A percentile compares a stretch with the other conserved stretches of the same genome.
Evolutionary conservation across 2,797 vertebrate genomes (phyloP).

Genomic region (Anolis apletophallus): DNA sequence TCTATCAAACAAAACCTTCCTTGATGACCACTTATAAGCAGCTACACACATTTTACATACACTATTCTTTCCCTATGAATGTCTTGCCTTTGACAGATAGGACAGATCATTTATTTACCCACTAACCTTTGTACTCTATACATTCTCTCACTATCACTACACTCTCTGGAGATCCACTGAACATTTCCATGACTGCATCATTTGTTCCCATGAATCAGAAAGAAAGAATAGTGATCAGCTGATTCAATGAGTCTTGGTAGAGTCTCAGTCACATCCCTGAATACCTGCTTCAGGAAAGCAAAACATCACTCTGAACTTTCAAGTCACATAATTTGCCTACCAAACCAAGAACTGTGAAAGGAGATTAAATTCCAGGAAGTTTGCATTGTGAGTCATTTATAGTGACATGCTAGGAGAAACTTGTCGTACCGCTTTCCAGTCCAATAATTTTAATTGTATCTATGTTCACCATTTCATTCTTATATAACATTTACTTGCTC

Average conservation of each 20-base stretch:
- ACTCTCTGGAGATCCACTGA: neutral
- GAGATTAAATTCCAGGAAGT: constrained; percentile 3
- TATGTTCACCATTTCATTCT: neutral
- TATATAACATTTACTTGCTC: neutral
- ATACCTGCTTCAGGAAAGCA: neutral
- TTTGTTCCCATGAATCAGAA: neutral
- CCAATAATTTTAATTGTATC: constrained; percentile 1
- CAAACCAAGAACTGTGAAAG: neutral
- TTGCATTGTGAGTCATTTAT: neutral
- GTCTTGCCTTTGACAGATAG: neutral
- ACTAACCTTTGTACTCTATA: too few relatives aligned
- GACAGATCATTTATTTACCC: too few relatives aligned
- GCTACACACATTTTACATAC: neutral
- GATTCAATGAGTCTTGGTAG: neutral
- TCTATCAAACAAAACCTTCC: neutral
- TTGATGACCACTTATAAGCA: neutral
- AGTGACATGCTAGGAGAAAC: constrained; percentile 7
- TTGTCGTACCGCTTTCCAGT: neutral
- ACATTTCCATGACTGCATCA: neutral
- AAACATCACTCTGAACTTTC: neutral
- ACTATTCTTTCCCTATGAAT: neutral
- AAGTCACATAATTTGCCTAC: neutral
- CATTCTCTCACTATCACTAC: neutral
- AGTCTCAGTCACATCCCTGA: neutral
- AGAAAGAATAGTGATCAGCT: neutral